Base-by-base conservation (phyloP, 2,888 invertebrate genomes). In the Nysson spinosus region DNA sequence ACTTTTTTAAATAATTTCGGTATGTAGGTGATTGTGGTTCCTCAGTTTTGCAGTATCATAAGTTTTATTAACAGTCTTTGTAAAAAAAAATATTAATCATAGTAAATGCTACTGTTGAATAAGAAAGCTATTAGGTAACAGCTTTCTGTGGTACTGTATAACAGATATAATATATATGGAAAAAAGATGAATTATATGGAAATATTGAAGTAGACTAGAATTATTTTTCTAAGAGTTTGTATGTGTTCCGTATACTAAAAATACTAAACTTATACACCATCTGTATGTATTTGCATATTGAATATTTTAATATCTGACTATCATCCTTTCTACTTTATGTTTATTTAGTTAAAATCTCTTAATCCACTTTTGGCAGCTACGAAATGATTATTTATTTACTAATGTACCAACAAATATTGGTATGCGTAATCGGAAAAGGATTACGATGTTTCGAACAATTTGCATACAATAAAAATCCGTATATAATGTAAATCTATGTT, bases 211-310 rank as follows among this genome's bases (percentile, higher is more conserved):
- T 43, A 54, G 32, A 65, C 54, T 65, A 26, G 64, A 77, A 72
- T 72, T 83, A 83, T 83, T 84, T 83, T 83, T 82, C 52, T 83
- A 83, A 78, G 70, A 67, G 77, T 81, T 81, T 80, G 63, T 72
- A 75, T 50, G 50, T 64, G 58, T 65, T 72, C 42, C 17, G 58
- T 20, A 11, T 55, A 26, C 30, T 47, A 47, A 44, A 62, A 35
- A 46, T 34, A 54, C 24, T 37, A 9, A 32, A 24, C 22, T 24
- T 17, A 28, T 14, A 37, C 57, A 34, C 35, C 28, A 39, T 26
- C n/a, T 2, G 5, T 24, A 2, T n/a, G n/a, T n/a, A n/a, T n/a
- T n/a, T n/a, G n/a, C n/a, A n/a, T n/a, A n/a, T n/a, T n/a, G n/a
- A n/a, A n/a, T n/a, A n/a, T n/a, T n/a, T n/a, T n/a, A n/a, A n/a